phyloP scores from a whole-genome alignment of 1,140 invertebrate species.

The Tetramorium alpestre region DNA sequence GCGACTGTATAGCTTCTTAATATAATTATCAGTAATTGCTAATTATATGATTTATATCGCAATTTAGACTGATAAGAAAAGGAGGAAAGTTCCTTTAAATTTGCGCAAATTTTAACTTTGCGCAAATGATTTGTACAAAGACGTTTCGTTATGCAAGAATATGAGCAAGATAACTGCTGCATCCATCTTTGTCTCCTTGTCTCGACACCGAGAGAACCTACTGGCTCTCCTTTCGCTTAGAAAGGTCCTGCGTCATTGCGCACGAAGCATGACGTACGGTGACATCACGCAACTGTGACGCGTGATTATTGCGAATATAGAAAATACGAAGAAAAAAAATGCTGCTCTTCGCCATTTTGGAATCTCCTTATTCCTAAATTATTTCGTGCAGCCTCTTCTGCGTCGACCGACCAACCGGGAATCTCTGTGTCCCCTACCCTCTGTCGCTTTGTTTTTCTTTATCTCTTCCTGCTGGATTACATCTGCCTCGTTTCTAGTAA shows the following conservation, averaged over 20 bases:
- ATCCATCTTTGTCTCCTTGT: background rate
- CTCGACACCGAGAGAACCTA: background rate
- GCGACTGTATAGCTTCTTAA: background rate
- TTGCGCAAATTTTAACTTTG: background rate
- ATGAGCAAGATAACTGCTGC: background rate
- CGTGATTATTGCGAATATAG: background rate
- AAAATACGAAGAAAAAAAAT: background rate
- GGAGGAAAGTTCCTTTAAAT: background rate
- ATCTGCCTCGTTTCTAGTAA: background rate
- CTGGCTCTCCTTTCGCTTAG: background rate
- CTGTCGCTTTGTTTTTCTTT: background rate
- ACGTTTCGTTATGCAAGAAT: background rate
- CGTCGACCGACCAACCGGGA: background rate
- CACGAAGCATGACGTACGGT: background rate
- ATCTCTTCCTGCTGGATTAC: background rate
- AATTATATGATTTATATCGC: background rate
- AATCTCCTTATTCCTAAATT: background rate
- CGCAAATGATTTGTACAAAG: background rate
- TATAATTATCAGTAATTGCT: background rate
- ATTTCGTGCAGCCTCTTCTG: background rate
- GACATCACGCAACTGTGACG: conserved; percentile 8
- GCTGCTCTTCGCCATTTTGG: background rate
- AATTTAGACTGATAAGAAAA: background rate
- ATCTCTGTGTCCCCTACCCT: background rate
- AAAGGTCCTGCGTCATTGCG: background rate